Base-by-base conservation (phyloP, 2,888 invertebrate genomes). In the Phengaris alcon region DNA sequence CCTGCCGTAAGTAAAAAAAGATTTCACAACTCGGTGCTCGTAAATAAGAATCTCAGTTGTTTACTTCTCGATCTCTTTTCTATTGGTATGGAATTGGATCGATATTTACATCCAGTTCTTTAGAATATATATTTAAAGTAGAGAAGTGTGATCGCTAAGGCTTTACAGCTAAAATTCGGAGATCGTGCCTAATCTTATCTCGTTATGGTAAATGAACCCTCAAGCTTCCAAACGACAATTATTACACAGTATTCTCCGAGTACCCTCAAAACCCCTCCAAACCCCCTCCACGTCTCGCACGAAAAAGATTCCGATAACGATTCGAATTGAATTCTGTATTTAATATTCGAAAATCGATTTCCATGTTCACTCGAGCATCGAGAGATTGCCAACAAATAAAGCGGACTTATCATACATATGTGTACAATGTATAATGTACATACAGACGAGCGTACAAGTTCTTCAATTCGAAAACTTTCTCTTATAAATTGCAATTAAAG, bases 241-340 rank as follows among this genome's bases (percentile, higher is more conserved):
- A 64, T 64, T 35, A 64, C 64, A 64, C 12, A 54, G 54, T 52
- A 72, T 52, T 52, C 72, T 12, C 35, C 12, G 22, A 70, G 72
- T 12, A 35, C 64, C 64, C 64, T 64, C 64, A 64, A 64, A 64
- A 59, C 59, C 22, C 59, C 59, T 57, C 15, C 57, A 15, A 70
- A 70, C 52, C 7, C 70, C 35, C 35, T 70, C n/a, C 48, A 48
- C 72, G 72, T 52, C 22, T 52, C 52, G n/a, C 51, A 72, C 54
- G 72, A 72, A 54, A 54, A 72, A 72, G 52, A 52, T 35, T 72
- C 72, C 12, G 72, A 52, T 72, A 72, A 72, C 72, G 72, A 72
- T 35, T 72, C 72, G 72, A 72, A 72, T 72, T 72, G 72, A 52
- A 72, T 48, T 75, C 57, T 12, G 12, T 35, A 55, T 69, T 15